phyloP scores from a whole-genome alignment of 2,797 vertebrate species.

The Onychomys leucogaster region DNA sequence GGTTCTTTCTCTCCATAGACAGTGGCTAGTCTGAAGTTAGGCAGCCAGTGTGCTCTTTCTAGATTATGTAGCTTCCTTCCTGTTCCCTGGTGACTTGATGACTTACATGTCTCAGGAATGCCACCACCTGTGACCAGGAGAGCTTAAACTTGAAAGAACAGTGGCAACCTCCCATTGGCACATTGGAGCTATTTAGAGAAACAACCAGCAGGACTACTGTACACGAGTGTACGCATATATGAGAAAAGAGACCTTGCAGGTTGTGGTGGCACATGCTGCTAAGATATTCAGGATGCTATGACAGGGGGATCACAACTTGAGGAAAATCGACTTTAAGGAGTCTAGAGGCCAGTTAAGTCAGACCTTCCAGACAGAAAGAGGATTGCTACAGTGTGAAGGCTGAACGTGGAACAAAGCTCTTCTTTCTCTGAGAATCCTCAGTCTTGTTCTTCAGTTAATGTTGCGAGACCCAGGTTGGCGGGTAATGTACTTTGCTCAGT shows the following conservation, averaged over 20 bases:
- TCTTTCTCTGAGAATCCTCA: too few relatives aligned
- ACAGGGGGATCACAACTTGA: too few relatives aligned
- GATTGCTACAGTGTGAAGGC: too few relatives aligned
- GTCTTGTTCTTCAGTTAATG: not conserved
- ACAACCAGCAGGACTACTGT: not conserved
- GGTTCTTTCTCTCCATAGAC: not conserved
- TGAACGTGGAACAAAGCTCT: too few relatives aligned
- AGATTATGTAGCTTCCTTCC: not conserved
- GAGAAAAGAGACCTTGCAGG: not conserved
- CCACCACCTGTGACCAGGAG: not conserved
- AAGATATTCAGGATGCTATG: not conserved
- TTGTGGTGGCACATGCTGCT: too few relatives aligned
- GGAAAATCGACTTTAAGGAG: not conserved
- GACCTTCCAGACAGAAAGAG: not conserved
- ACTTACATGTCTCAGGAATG: not conserved
- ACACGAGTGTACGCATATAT: too few relatives aligned
- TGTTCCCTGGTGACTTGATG: not conserved
- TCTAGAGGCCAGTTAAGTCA: not conserved
- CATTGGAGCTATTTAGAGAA: not conserved
- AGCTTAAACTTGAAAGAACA: not conserved
- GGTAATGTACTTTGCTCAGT: not conserved
- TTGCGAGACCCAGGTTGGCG: not conserved
- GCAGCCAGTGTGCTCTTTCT: not conserved
- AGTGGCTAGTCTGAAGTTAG: not conserved
- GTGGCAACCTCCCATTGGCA: not conserved